These are phyloP conservation scores for Sitobion miscanthi DNA, from an alignment of 1,140 invertebrate species.

Conservation along the genomic window DNA sequence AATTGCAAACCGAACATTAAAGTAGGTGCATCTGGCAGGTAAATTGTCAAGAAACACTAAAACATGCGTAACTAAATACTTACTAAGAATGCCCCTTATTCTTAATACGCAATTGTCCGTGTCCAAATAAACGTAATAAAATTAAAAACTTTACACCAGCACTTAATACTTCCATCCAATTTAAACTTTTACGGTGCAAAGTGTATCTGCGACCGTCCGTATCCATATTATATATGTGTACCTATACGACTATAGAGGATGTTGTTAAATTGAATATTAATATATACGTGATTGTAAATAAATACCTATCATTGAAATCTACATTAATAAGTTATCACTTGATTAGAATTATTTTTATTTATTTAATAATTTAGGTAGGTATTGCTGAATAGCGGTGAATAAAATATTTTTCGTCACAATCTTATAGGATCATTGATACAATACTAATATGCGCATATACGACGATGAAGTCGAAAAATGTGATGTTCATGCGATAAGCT, in stretches of 20 bases:
- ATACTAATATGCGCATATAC: too few species aligned
- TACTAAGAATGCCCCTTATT: not conserved
- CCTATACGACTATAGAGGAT: not conserved
- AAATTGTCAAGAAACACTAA: not conserved
- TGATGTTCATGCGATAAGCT: too few species aligned
- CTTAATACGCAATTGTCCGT: not conserved
- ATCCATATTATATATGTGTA: not conserved
- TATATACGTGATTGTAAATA: not conserved
- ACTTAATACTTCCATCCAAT: constrained; percentile 6
- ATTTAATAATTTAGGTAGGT: too few species aligned
- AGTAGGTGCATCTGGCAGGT: not conserved
- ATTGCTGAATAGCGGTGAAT: not conserved
- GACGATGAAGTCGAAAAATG: too few species aligned
- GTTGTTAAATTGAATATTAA: not conserved
- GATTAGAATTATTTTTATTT: not conserved
- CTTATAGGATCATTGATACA: too few species aligned
- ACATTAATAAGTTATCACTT: not conserved
- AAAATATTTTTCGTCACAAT: too few species aligned
- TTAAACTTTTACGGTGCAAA: not conserved
- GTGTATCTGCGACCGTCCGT: not conserved
- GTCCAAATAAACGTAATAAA: not conserved
- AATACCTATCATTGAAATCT: not conserved
- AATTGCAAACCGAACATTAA: not conserved
- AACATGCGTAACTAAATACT: not conserved
- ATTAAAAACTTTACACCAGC: not conserved